Conservation (phyloP, 2,888 invertebrate genomes). For the Imbricaverruca yamaguchii region DNA sequence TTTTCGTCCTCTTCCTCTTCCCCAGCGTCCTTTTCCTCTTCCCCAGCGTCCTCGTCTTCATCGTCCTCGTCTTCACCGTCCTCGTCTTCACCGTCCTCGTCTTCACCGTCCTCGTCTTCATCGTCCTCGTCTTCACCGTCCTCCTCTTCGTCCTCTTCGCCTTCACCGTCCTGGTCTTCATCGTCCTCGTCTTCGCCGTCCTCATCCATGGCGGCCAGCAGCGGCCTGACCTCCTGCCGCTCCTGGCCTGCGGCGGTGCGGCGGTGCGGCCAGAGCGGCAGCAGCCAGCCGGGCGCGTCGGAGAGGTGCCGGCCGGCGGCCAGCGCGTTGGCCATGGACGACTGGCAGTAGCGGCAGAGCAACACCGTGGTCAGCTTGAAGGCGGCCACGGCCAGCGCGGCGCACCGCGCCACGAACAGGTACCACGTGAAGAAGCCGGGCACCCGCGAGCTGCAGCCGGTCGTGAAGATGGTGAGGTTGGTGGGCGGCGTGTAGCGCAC, state of each 20-base stretch:
- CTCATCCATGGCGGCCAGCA: background rate
- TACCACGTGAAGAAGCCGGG: background rate
- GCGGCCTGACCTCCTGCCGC: background rate
- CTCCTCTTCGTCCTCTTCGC: background rate
- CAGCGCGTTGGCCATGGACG: background rate
- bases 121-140: background rate
- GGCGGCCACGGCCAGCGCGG: background rate
- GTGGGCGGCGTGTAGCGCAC: background rate
- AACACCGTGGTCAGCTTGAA: background rate
- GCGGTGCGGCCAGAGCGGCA: background rate
- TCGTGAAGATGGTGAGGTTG: background rate
- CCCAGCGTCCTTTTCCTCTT: slow-evolving; percentile 1
- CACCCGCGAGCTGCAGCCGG: slow-evolving; percentile 6
- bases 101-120: background rate
- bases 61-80: no score
- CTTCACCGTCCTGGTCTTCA: no score
- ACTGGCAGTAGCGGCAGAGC: background rate
- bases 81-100: background rate
- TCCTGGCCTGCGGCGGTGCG: no score
- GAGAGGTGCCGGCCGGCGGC: slow-evolving; percentile 3
- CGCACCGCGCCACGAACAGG: background rate
- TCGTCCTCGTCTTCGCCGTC: no score
- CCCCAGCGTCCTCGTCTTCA: background rate
- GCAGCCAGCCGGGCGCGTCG: background rate
- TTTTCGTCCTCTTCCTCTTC: background rate